Conservation (phyloP, 2,113 vertebrate species). For the Peromyscus polionotus region DNA sequence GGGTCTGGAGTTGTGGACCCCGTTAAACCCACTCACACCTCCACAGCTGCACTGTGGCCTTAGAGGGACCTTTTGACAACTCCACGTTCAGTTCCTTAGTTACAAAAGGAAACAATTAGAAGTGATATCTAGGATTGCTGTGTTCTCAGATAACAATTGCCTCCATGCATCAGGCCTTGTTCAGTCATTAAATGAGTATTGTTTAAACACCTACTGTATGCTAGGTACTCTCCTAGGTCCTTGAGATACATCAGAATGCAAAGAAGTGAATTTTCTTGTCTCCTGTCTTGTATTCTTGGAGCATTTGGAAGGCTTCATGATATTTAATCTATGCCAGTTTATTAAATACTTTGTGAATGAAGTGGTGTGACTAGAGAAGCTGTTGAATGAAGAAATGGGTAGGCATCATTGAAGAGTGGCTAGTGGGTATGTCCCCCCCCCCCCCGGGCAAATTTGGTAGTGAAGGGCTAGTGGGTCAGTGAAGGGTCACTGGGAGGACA, state of each 20-base stretch:
- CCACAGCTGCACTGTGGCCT: not conserved
- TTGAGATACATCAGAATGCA: not conserved
- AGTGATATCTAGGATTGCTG: not conserved
- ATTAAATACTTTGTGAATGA: not conserved
- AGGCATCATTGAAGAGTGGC: not conserved
- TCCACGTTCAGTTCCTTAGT: not conserved
- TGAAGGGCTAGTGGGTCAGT: not conserved
- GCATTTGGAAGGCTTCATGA: not conserved
- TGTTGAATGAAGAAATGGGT: not conserved
- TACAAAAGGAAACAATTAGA: not conserved
- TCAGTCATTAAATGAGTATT: not conserved
- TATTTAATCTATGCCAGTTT: not conserved
- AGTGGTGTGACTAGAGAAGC: not conserved
- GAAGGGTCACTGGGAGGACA: not conserved
- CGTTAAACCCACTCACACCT: not conserved
- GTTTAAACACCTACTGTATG: not conserved
- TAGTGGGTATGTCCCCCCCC: rapidly evolving
- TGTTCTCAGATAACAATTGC: not conserved
- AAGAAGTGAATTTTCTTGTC: too few species aligned
- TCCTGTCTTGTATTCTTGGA: not conserved
- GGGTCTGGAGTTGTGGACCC: not conserved
- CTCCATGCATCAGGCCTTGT: not conserved
- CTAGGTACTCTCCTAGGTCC: not conserved
- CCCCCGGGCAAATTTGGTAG: not conserved
- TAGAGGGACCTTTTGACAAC: not conserved